Evolutionary conservation across 2,797 vertebrate species (phyloP), one percentile per base, ranked within the genome.

Genomic region (Clarias fuscus): DNA sequence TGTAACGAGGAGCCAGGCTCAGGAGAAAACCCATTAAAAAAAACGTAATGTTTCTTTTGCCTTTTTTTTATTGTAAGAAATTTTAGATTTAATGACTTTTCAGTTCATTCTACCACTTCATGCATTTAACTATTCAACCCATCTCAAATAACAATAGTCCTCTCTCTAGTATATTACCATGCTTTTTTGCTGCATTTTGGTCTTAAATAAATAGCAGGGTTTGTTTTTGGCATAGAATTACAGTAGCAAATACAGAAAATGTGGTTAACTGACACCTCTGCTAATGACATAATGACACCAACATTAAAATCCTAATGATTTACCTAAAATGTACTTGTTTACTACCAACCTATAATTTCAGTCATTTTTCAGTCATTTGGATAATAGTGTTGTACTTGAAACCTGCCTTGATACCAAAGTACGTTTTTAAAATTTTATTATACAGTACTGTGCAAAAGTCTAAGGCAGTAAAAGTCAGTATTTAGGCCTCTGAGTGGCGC

Each of bases 31-130:
- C 70, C 37, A 48, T 73, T 33, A 33, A 11, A 13, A 14, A 53
- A 72, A 72, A 72, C 33, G 18, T 37, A 7, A 20, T 37, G 37
- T n/a, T 43, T 73, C 7, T 11, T 58, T 20, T 37, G 17, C 22
- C 83, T 87, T 87, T 84, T 86, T 86, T 89, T 84, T 37, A 72
- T 70, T 82, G 15, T n/a, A 56, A 24, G n/a, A 33, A 6, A 58
- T 58, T 77, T 59, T 59, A 58, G 7, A 20, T 20, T 59, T 59
- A 77, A 58, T 30, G 53, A 8, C 75, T 20, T 77, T 30, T 33
- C 53, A 77, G 14, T 77, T 7, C 53, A 77, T 20, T 59, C 48
- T 53, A 53, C 48, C 48, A 53, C 43, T 48, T 48, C 43, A 48
- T 72, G 20, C 71, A 56, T 56, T 56, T 27, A 76, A 56, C 48